Base-by-base conservation (phyloP, 2,113 vertebrate genomes). In the Ciconia stormi region DNA sequence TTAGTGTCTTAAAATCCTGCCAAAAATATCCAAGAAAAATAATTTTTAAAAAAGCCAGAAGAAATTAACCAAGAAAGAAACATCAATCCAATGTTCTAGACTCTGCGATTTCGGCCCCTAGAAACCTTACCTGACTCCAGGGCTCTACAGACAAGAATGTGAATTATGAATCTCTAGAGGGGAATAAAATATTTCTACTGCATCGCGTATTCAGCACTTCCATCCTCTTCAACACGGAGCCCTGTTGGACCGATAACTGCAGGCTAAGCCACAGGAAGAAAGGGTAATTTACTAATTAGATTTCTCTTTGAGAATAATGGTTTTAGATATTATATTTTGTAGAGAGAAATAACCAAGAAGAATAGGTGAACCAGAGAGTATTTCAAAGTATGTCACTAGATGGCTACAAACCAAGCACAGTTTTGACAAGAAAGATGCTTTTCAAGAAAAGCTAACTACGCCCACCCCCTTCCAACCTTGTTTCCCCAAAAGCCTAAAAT, bases 151-250 rank as follows among this genome's bases (percentile, higher is more conserved):
- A 84, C 26, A 79, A 93, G 46, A 59, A 87, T 55, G 32, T 83
- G 80, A 95, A 65, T 87, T 81, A 86, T 82, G 47, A 95, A 23
- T 89, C 94, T 84, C 81, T 30, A 79, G 77, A 92, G 87, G 5
- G 81, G 52, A 93, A 92, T 89, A 94, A 95, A 95, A 46, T 87
- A 93, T 80, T 92, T 94, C 65, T 38, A 53, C 58, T 55, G 86
- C 77, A 89, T 61, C 81, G 59, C 84, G 56, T 34, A 91, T 93
- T 94, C 74, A 85, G 82, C 77, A 83, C 23, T 96, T 92, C n/a
- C 18, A 74, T n/a, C 30, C 38, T n/a, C 52, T 82, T 93, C 52
- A 47, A 25, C 30, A 20, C 26, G 72, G 61, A 93, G 55, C 55
- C 36, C 73, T 87, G 25, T 32, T 56, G 80, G 27, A 83, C 49